Evolutionary conservation across 2,797 vertebrate species (phyloP).

Genomic region (Phoebastria nigripes): DNA sequence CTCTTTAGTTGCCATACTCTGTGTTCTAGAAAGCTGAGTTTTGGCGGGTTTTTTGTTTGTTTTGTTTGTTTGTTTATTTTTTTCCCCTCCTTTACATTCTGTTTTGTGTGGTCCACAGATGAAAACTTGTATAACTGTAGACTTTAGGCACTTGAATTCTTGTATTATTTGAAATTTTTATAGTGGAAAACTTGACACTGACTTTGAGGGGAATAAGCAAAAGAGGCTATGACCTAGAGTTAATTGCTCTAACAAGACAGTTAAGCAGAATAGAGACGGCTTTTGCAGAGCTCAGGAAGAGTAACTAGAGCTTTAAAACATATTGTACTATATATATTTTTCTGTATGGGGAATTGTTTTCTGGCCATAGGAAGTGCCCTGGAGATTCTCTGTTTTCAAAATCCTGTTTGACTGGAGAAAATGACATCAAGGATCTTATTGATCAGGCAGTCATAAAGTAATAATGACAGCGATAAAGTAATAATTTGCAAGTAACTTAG

Average conservation of each 20-base stretch:
- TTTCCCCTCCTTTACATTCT: not conserved
- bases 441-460: not conserved
- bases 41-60: too few species aligned
- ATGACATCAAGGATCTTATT: not conserved
- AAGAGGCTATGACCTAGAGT: not conserved
- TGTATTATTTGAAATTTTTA: not conserved
- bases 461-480: not conserved
- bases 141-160: not conserved
- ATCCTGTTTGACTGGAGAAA: not conserved
- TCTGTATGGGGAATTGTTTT: not conserved
- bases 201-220: not conserved
- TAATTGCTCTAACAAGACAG: not conserved
- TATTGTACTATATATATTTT: not conserved
- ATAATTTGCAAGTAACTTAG: not conserved
- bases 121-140: not conserved
- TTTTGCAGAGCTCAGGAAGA: not conserved
- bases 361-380: not conserved
- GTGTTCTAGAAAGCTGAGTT: not conserved
- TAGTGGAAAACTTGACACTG: not conserved
- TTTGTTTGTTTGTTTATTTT: not conserved
- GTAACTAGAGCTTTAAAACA: not conserved
- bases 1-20: not conserved
- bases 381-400: not conserved
- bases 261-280: not conserved
- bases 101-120: not conserved